These are phyloP conservation scores for Argopecten irradians DNA, from an alignment of 1,140 invertebrate genomes.

Conservation along the genomic window DNA sequence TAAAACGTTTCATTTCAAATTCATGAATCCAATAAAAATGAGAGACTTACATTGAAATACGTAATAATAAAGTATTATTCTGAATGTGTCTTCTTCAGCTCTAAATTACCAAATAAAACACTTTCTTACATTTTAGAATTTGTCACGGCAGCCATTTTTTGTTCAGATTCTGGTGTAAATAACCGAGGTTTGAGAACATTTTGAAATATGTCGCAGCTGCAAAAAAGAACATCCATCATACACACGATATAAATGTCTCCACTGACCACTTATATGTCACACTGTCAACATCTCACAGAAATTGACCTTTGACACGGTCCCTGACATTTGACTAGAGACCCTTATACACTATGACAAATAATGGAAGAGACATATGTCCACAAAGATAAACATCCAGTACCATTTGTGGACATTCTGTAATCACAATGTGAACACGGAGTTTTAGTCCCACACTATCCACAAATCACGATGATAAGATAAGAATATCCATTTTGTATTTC, in stretches of 20 bases:
- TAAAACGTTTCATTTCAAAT: not conserved
- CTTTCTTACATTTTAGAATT: not conserved
- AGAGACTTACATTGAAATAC: not conserved
- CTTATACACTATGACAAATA: not conserved
- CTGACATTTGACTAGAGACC: slow-evolving; percentile 1
- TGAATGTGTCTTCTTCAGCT: not conserved
- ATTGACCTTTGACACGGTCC: not conserved
- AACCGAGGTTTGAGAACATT: not conserved
- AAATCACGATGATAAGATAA: not conserved
- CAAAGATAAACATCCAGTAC: not conserved
- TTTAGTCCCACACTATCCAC: not conserved
- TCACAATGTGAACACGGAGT: not conserved
- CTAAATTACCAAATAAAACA: not conserved
- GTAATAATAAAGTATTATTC: not conserved
- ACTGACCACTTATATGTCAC: not conserved
- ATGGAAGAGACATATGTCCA: slow-evolving; percentile 13
- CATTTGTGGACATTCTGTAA: not conserved
- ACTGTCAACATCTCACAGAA: slow-evolving; percentile 3
- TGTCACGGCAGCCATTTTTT: not conserved
- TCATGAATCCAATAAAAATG: not conserved
- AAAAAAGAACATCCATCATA: slow-evolving; percentile 9
- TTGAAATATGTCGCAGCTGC: not conserved
- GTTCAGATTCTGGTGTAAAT: not conserved
- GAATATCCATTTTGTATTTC: no score
- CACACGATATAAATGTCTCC: not conserved